Evolutionary conservation across 2,888 invertebrate species (phyloP).

Genomic region (Drosophila recens): DNA sequence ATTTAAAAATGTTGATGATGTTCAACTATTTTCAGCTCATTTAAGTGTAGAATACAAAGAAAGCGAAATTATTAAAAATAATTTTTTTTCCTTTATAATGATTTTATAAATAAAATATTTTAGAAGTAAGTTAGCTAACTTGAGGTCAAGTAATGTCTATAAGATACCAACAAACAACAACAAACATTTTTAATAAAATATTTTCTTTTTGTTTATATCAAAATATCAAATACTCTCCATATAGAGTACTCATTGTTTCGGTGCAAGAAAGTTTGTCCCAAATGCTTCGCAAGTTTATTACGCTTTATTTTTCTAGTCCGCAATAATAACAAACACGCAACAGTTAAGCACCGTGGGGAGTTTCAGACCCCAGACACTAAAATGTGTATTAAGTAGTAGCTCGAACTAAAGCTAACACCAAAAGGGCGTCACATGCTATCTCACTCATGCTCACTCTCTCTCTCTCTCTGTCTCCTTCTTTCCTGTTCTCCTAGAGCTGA

Average conservation of each 20-base stretch:
- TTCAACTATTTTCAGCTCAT: too few relatives aligned
- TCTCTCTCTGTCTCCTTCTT: not conserved
- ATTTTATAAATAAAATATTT: too few relatives aligned
- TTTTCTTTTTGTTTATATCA: too few relatives aligned
- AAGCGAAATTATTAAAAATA: too few relatives aligned
- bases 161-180: too few relatives aligned
- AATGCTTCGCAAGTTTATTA: not conserved
- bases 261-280: not conserved
- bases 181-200: too few relatives aligned
- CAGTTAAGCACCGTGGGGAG: conserved; percentile 5
- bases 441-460: conserved; percentile 3
- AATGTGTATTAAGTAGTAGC: conserved; percentile 46
- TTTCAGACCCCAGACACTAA: conserved; percentile 51
- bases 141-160: too few relatives aligned
- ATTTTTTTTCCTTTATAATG: too few relatives aligned
- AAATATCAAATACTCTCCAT: not conserved
- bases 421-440: conserved; percentile 13
- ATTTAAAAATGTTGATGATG: too few relatives aligned
- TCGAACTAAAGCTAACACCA: conserved; percentile 25
- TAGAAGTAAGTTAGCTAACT: too few relatives aligned
- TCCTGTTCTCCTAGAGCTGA: not conserved
- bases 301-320: not conserved
- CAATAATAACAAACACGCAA: conserved; percentile 43
- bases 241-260: not conserved
- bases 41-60: too few relatives aligned